Conservation (phyloP, 2,113 vertebrate genomes). For the Steatornis caripensis region DNA sequence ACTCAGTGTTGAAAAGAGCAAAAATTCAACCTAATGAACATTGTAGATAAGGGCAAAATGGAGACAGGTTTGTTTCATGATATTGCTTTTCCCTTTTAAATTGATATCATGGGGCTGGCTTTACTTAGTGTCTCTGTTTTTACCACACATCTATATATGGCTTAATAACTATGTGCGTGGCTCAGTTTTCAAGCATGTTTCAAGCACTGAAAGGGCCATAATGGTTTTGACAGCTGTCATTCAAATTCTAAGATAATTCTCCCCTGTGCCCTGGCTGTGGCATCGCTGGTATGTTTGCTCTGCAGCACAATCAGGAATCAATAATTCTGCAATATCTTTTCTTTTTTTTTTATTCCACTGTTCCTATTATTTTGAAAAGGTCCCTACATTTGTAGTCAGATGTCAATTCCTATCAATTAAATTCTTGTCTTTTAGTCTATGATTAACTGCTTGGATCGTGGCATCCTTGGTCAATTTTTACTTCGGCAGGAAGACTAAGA, state of each 20-base stretch:
- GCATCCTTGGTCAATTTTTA: not conserved
- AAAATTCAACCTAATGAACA: not conserved
- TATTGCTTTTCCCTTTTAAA: not conserved
- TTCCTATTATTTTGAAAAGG: not conserved
- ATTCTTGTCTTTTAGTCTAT: not conserved
- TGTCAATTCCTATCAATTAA: not conserved
- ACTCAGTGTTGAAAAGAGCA: not conserved
- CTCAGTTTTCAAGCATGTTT: not conserved
- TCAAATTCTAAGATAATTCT: not conserved
- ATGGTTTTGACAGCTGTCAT: conserved; percentile 2
- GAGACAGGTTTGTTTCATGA: not conserved
- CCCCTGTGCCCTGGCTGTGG: not conserved
- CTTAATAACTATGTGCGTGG: not conserved
- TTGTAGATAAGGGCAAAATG: conserved; percentile 6
- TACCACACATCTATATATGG: not conserved
- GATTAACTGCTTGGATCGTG: not conserved
- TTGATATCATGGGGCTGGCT: not conserved
- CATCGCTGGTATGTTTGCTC: not conserved
- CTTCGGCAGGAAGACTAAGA: not conserved
- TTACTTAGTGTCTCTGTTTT: not conserved
- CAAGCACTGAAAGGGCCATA: not conserved
- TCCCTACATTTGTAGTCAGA: not conserved
- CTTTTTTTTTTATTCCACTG: not conserved
- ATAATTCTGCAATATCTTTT: not conserved
- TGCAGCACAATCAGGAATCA: not conserved